phyloP scores from a whole-genome alignment of 2,113 vertebrate species.

The Dicaeum eximium region DNA sequence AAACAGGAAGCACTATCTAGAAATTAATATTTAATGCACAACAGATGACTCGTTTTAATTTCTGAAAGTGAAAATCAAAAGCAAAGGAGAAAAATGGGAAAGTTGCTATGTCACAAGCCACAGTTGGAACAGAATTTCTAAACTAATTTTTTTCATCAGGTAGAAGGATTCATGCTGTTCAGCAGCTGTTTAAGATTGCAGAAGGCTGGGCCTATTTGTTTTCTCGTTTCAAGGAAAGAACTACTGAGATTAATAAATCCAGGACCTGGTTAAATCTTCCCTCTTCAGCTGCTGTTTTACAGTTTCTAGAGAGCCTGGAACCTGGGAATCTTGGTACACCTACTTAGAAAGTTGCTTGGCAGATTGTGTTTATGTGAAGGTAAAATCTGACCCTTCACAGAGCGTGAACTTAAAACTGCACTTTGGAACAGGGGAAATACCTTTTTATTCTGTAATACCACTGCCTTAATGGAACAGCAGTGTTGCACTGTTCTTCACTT shows the following conservation, averaged over 20 bases:
- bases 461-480: not conserved
- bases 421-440: not conserved
- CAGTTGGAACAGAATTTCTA: not conserved
- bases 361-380: not conserved
- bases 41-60: not conserved
- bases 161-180: not conserved
- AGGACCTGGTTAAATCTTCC: not conserved
- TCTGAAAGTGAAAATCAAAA: not conserved
- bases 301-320: not conserved
- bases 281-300: not conserved
- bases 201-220: not conserved
- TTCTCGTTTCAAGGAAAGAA: not conserved
- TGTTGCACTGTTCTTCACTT: not conserved
- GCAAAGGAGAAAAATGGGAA: not conserved
- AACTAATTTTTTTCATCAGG: not conserved
- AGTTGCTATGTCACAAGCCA: not conserved
- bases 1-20: not conserved
- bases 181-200: not conserved
- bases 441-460: not conserved
- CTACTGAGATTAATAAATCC: not conserved
- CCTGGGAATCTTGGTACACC: not conserved
- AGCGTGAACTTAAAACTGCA: not conserved
- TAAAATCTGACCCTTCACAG: not conserved
- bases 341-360: not conserved
- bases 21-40: not conserved